Evolutionary conservation across 2,113 vertebrate species (phyloP).

Genomic region (Phaethornis superciliosus): DNA sequence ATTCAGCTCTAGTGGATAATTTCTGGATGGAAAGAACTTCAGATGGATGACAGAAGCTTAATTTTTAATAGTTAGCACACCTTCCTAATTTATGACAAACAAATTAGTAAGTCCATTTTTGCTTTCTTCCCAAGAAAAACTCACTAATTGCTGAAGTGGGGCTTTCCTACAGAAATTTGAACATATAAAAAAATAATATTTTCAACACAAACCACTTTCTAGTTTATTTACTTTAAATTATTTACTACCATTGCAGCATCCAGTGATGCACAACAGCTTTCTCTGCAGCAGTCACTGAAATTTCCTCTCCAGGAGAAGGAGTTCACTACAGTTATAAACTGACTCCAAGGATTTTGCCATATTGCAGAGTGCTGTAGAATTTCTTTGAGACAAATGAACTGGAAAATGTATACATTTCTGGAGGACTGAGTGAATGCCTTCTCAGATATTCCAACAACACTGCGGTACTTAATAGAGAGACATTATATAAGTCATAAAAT

Average conservation of each 20-base stretch:
- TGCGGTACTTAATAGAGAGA: slow-evolving; percentile 36
- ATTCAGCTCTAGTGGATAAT: neutral
- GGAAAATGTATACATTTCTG: neutral
- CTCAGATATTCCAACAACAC: slow-evolving; percentile 2
- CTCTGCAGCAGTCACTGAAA: neutral
- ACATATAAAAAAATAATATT: neutral
- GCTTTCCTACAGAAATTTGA: neutral
- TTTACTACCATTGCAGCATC: neutral
- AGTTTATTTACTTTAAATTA: neutral
- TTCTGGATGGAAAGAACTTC: neutral
- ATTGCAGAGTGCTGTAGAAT: slow-evolving; percentile 6
- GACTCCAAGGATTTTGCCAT: neutral
- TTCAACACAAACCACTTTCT: neutral
- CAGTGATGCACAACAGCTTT: neutral
- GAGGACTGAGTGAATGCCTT: slow-evolving; percentile 27
- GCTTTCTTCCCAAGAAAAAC: neutral
- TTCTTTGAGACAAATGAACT: neutral
- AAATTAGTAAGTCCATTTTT: neutral
- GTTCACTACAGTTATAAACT: neutral
- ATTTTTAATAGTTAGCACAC: neutral
- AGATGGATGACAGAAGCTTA: neutral
- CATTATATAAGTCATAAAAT: slow-evolving; percentile 33
- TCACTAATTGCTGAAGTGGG: neutral
- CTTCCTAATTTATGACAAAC: neutral
- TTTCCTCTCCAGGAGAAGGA: neutral